Evolutionary conservation across 2,113 vertebrate species (phyloP).

Genomic region (Dermatemys mawii): DNA sequence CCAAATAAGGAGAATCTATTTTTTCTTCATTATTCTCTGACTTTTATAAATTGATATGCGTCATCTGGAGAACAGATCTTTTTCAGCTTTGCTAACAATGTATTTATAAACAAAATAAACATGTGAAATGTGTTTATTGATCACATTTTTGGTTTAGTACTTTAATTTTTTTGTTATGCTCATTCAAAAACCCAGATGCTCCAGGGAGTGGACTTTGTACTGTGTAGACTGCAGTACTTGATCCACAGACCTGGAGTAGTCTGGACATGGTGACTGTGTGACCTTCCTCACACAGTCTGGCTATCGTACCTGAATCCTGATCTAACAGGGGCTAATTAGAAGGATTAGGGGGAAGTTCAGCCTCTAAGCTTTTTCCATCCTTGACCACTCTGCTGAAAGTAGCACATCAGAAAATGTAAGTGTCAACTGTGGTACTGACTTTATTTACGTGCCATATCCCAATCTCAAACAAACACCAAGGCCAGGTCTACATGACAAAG

Average conservation of each 20-base stretch:
- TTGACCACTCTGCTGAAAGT: background rate
- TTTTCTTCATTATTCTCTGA: background rate
- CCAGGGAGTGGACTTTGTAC: background rate
- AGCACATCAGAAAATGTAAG: background rate
- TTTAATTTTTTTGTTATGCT: background rate
- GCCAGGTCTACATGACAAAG: no score
- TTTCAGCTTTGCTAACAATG: background rate
- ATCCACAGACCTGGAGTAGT: background rate
- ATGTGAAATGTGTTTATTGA: background rate
- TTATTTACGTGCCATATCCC: no score
- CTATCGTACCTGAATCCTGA: background rate
- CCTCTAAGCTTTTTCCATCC: background rate
- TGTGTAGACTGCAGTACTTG: background rate
- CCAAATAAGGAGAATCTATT: slow-evolving; percentile 11
- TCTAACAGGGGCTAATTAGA: background rate
- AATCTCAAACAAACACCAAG: no score
- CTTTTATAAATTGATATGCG: background rate
- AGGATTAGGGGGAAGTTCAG: background rate
- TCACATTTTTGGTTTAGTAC: slow-evolving; percentile 1
- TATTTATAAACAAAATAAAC: background rate
- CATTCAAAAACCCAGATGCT: background rate
- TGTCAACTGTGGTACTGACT: background rate
- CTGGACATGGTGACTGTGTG: background rate
- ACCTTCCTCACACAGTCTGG: background rate
- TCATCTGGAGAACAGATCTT: background rate